phyloP scores from a whole-genome alignment of 2,888 invertebrate genomes.

The Luperina testacea region DNA sequence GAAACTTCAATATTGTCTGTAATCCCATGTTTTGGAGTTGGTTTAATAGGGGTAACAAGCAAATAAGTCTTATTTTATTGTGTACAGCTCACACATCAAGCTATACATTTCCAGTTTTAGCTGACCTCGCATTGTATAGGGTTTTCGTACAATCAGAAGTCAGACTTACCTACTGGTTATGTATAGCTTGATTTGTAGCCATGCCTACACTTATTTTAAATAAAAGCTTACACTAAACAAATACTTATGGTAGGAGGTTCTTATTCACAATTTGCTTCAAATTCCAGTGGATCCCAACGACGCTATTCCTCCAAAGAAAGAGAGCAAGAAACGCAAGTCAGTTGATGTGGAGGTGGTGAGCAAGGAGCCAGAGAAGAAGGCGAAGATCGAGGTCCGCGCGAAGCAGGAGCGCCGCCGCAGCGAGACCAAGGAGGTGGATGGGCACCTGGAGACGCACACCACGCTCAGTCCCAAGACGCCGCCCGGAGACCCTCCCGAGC shows the following conservation, averaged over 20 bases:
- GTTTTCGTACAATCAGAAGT: background rate
- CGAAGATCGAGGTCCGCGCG: slow-evolving; percentile 78
- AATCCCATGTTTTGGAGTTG: background rate
- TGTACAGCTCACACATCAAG: background rate
- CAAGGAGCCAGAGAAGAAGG: slow-evolving; percentile 84
- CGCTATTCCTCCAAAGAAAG: slow-evolving; percentile 76
- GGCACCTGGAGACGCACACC: slow-evolving; percentile 93
- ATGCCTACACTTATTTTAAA: background rate
- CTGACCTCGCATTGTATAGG: background rate
- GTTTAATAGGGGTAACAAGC: background rate
- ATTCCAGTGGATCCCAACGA: slow-evolving; percentile 85
- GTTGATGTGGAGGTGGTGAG: slow-evolving; percentile 72
- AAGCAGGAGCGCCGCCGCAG: slow-evolving; percentile 83
- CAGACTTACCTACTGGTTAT: background rate
- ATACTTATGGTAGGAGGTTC: background rate
- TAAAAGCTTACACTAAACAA: background rate
- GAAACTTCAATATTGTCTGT: background rate
- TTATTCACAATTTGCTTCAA: slow-evolving; percentile 9
- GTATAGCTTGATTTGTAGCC: too few species aligned
- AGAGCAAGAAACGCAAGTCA: slow-evolving; percentile 82
- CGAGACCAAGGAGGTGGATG: slow-evolving; percentile 91
- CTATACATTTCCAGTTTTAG: background rate
- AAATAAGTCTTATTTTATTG: background rate
- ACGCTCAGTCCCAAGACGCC: slow-evolving; percentile 95
- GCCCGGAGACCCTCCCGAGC: slow-evolving; percentile 96